Evolutionary conservation across 2,797 vertebrate species (phyloP).

Genomic region (Coilia nasus): DNA sequence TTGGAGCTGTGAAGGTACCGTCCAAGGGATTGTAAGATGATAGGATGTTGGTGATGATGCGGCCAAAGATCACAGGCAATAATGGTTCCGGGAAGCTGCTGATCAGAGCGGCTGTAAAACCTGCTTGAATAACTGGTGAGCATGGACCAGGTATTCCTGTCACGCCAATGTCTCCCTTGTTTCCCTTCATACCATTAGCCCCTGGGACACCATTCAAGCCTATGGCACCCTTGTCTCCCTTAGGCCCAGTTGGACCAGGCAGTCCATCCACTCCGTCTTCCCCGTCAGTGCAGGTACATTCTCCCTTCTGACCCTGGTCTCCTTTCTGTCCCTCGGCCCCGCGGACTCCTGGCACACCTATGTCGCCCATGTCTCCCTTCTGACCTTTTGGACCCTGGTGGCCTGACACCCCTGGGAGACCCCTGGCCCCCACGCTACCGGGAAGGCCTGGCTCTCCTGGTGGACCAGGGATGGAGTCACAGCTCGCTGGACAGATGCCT

Average conservation of each 20-base stretch:
- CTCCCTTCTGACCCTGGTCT: constrained; percentile 60
- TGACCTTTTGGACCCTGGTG: constrained; percentile 56
- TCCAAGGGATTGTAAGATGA: constrained; percentile 39
- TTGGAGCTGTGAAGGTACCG: constrained; percentile 67
- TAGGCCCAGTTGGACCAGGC: constrained; percentile 60
- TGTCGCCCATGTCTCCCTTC: constrained; percentile 66
- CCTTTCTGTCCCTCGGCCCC: constrained; percentile 65
- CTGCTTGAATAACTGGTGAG: constrained; percentile 66
- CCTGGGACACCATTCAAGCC: constrained; percentile 63
- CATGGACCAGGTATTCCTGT: constrained; percentile 70
- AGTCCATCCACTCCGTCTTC: constrained; percentile 57
- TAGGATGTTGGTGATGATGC: constrained; percentile 58
- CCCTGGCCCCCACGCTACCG: constrained; percentile 65
- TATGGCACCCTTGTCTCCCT: constrained; percentile 61
- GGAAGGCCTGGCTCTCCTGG: constrained; percentile 62
- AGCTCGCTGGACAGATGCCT: constrained; percentile 66
- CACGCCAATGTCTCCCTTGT: constrained; percentile 57
- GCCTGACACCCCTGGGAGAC: constrained; percentile 65
- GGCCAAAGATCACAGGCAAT: constrained; percentile 63
- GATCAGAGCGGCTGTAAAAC: constrained; percentile 64
- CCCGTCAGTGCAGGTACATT: constrained; percentile 70
- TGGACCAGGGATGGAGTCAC: constrained; percentile 54
- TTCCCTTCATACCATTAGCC: constrained; percentile 57
- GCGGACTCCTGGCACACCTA: constrained; percentile 55
- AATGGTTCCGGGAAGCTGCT: constrained; percentile 44